These are phyloP conservation scores for Ganaspis brasiliensis DNA, from an alignment of 2,888 invertebrate species.

Conservation along the genomic window DNA sequence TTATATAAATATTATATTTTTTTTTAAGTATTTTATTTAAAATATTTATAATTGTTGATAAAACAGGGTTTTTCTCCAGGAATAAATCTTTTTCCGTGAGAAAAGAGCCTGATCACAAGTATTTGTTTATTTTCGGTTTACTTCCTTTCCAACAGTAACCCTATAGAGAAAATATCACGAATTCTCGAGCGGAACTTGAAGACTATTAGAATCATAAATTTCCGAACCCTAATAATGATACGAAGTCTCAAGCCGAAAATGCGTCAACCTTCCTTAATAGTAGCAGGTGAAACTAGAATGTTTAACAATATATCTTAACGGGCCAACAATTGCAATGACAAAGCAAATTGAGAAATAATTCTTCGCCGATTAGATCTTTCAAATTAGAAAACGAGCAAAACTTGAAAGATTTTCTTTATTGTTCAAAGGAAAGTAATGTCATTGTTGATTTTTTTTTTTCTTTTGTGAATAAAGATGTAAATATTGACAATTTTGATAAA, in stretches of 20 bases:
- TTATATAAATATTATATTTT: too few relatives aligned
- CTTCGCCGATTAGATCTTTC: not conserved
- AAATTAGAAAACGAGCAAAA: not conserved
- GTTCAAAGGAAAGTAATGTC: too few relatives aligned
- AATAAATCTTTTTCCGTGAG: too few relatives aligned
- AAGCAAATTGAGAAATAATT: not conserved
- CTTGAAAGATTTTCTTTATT: too few relatives aligned
- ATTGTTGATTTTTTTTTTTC: too few relatives aligned
- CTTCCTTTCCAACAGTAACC: slow-evolving; percentile 1
- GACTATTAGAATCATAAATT: slow-evolving; percentile 23
- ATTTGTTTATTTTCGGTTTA: slow-evolving; percentile 14
- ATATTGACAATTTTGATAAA: too few relatives aligned
- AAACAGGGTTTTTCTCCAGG: too few relatives aligned
- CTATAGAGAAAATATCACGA: slow-evolving; percentile 2
- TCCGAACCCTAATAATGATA: not conserved
- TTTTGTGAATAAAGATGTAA: too few relatives aligned
- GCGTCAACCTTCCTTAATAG: not conserved
- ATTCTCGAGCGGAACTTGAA: not conserved
- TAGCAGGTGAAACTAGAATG: slow-evolving; percentile 1
- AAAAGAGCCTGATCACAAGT: not conserved
- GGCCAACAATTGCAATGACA: slow-evolving; percentile 9
- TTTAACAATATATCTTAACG: not conserved
- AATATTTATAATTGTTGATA: too few relatives aligned
- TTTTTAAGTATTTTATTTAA: too few relatives aligned
- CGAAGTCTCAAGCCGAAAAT: not conserved